These are phyloP conservation scores for Bergia sp. DNA, from an alignment of 92 coral and sea anemone genomes.

Conservation along the genomic window DNA sequence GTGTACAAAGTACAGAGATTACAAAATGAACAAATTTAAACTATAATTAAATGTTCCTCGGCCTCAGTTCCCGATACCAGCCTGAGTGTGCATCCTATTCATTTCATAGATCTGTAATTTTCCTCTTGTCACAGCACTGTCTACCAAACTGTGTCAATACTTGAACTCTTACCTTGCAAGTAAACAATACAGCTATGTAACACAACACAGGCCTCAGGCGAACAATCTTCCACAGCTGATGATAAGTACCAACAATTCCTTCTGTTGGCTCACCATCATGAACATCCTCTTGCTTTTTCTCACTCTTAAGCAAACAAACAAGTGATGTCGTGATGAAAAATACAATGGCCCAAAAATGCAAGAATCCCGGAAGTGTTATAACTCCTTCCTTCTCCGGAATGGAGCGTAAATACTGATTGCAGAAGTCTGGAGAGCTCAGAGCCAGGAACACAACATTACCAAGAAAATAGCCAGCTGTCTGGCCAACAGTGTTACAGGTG, in stretches of 20 bases:
- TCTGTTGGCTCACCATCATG: conserved; percentile 65
- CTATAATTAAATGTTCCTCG: too few relatives aligned
- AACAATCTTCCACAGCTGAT: conserved; percentile 80
- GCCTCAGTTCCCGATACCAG: too few relatives aligned
- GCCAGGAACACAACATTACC: conserved; percentile 97
- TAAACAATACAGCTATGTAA: conserved; percentile 72
- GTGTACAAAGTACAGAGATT: too few relatives aligned
- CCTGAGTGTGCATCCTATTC: too few relatives aligned
- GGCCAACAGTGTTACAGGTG: conserved; percentile 94
- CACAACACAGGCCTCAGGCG: conserved; percentile 79
- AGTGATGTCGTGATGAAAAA: conserved; percentile 86
- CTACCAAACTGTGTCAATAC: not conserved
- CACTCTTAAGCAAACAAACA: conserved; percentile 88
- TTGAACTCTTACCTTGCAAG: conserved; percentile 75
- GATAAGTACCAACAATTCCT: conserved; percentile 81
- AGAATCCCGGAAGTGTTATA: conserved; percentile 78
- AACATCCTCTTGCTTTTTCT: conserved; percentile 74
- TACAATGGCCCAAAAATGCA: conserved; percentile 90
- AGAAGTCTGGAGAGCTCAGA: conserved; percentile 89
- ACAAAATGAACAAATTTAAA: too few relatives aligned
- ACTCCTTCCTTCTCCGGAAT: conserved; percentile 69
- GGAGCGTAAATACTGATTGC: conserved; percentile 83
- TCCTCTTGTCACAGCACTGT: not conserved
- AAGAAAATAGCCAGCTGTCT: conserved; percentile 94
- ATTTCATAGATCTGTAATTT: too few relatives aligned